Base-by-base conservation (phyloP, 2,888 invertebrate genomes). In the Tetragonula carbonaria region DNA sequence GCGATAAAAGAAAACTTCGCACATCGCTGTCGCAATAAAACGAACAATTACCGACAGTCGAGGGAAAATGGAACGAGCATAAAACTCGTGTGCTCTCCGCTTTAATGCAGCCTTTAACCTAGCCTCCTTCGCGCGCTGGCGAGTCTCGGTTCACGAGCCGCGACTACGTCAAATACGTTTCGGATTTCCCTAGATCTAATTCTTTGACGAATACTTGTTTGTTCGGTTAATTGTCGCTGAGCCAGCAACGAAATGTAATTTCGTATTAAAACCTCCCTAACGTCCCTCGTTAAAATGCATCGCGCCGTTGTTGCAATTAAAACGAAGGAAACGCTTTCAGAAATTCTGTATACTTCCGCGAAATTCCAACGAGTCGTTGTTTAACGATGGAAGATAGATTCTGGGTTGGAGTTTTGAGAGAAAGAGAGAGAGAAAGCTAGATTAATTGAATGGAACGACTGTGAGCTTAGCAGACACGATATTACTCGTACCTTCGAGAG, bases 71-170 rank as follows among this genome's bases (percentile, higher is more conserved):
- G 70, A 65, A 70, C 72, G 67, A 6, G 50, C n/a, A 28, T 28
- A 28, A 28, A 28, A 53, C 50, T 6, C 28, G 38, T 21, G 76
- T 33, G 21, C 62, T 50, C 28, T 86, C 78, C 75, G 55, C 84
- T 87, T 88, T 86, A 86, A 87, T 55, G 67, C 51, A 73, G 28
- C 51, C 53, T 80, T 84, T 76, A 85, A 83, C 78, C 68, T 62
- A 45, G 45, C 74, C 55, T 77, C 67, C 14, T 51, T 53, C 45
- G 45, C 14, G 21, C 50, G n/a, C 16, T 13, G 45, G 23, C 67
- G 45, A 45, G 45, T 74, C 81, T 81, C 74, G 51, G 51, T 74
- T 70, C 74, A 65, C 28, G 38, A 23, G 14, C 21, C 8, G 28
- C 55, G 55, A 80, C 28, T 80, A 57, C 50, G 62, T 55, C 50